Percentiles rank a stretch among this genome's conserved stretches.
These are phyloP conservation scores for Stigmatopora nigra DNA, from an alignment of 2,113 vertebrate species.

Conservation along the genomic window DNA sequence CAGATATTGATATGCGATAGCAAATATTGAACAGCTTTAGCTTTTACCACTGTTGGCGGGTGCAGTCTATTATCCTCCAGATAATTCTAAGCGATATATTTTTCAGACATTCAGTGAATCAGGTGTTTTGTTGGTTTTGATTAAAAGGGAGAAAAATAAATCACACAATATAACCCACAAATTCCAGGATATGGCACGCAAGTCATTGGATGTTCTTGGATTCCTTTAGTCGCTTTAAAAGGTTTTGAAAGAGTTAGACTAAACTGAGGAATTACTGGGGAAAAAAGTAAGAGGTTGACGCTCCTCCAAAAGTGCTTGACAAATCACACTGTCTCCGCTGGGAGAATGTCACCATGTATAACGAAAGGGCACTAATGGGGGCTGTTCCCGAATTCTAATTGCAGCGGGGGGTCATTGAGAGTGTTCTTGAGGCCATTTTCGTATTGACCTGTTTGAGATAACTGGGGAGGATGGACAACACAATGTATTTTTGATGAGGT, in stretches of 20 bases:
- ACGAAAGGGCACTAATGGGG: slow-evolving; percentile 2
- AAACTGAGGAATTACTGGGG: neutral
- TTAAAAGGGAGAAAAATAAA: too few species aligned
- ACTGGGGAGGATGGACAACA: slow-evolving; percentile 1
- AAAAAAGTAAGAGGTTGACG: neutral
- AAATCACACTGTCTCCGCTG: neutral
- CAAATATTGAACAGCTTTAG: too few species aligned
- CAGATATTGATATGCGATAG: too few species aligned
- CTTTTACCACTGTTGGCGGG: too few species aligned
- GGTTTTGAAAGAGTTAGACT: neutral
- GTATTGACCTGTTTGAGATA: slow-evolving; percentile 1
- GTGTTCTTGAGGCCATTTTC: slow-evolving; percentile 6
- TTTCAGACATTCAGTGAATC: too few species aligned
- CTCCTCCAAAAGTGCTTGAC: neutral
- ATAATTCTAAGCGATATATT: too few species aligned
- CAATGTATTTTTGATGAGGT: slow-evolving; percentile 6
- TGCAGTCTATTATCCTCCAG: too few species aligned
- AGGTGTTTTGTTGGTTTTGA: too few species aligned
- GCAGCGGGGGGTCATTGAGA: neutral
- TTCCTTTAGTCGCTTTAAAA: neutral
- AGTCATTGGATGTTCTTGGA: neutral
- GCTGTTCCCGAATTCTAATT: slow-evolving; percentile 4
- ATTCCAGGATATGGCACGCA: neutral
- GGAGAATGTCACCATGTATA: neutral
- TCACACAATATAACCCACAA: too few species aligned